Base-by-base conservation (phyloP, 1,140 invertebrate species). In the Asbolus verrucosus region DNA sequence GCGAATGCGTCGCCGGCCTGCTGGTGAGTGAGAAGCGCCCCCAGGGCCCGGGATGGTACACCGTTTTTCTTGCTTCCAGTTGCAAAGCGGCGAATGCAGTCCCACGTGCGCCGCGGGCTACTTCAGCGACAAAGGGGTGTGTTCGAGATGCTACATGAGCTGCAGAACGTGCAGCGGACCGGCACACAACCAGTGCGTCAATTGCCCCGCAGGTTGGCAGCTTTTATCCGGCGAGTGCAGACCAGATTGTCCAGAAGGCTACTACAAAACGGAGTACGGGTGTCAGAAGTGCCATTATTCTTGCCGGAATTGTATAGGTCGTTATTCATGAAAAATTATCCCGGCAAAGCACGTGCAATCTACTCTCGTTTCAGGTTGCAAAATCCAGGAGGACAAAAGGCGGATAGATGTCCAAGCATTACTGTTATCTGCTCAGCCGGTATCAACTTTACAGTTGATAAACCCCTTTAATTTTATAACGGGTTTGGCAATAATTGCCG, bases 271-370 rank as follows among this genome's bases (percentile, higher is more conserved):
- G 0, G 85, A 88, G 27, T 92, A 87, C 74, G 91, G 92, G 0
- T 94, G 92, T 73, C 90, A 92, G 73, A 93, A 92, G 77, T 94
- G 92, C 77, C 92, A 94, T 83, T 91, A 92, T 78, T 92, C 91
- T 76, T 94, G 92, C 79, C 87, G 88, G 54, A 91, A 92, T 67
- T 94, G 92, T 78, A 88, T 89, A 79, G 92, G 90, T 90, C 75
- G 73, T 80, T 36, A 11, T 5, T n/a, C n/a, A n/a, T n/a, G n/a
- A n/a, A n/a, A n/a, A n/a, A n/a, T n/a, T n/a, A n/a, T n/a, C n/a
- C n/a, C 24, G 24, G 24, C 3, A 27, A 27, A 4, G 24, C n/a
- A n/a, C 24, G 24, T 4, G 3, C 3, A 27, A 27, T 27, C 18
- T 16, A 24, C 24, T 61, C 6, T 62, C 54, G 18, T 76, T 78